phyloP scores from a whole-genome alignment of 2,888 invertebrate genomes.

The Orgyia antiqua region DNA sequence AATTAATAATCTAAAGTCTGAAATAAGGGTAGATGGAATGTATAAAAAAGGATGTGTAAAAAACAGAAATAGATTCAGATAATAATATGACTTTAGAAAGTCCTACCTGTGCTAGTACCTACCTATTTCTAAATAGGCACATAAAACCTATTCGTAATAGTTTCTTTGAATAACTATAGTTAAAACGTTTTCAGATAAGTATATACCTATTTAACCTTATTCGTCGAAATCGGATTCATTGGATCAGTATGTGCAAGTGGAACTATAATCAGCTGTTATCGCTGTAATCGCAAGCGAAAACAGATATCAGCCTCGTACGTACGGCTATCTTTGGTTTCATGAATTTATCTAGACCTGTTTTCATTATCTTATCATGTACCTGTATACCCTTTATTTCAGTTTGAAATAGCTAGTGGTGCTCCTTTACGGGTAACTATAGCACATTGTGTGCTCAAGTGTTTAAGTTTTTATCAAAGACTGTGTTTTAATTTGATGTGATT shows the following conservation, averaged over 20 bases:
- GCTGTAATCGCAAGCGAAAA: slow-evolving; percentile 61
- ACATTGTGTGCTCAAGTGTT: slow-evolving; percentile 12
- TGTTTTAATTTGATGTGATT: too few relatives aligned
- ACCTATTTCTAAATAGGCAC: too few relatives aligned
- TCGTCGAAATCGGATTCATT: slow-evolving; percentile 8
- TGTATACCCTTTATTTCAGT: slow-evolving; percentile 64
- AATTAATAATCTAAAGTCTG: too few relatives aligned
- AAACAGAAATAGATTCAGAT: not conserved
- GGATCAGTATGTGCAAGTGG: slow-evolving; percentile 27
- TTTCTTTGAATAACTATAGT: too few relatives aligned
- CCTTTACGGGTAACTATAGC: slow-evolving; percentile 22
- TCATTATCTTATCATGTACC: slow-evolving; percentile 67
- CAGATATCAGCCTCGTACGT: slow-evolving; percentile 39
- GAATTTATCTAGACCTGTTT: slow-evolving; percentile 76
- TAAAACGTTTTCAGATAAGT: too few relatives aligned
- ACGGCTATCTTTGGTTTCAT: slow-evolving; percentile 52
- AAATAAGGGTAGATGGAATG: too few relatives aligned
- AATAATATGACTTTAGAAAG: not conserved
- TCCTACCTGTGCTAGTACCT: too few relatives aligned
- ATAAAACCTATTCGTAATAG: too few relatives aligned
- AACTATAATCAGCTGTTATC: slow-evolving; percentile 53
- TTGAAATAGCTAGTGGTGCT: slow-evolving; percentile 47
- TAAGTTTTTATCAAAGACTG: too few relatives aligned
- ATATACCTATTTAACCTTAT: too few relatives aligned
- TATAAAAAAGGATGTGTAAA: too few relatives aligned